Percentiles rank a stretch among this genome's conserved stretches.
Evolutionary conservation across 2,113 vertebrate species (phyloP).

Genomic region (Microcebus ravelobensis): DNA sequence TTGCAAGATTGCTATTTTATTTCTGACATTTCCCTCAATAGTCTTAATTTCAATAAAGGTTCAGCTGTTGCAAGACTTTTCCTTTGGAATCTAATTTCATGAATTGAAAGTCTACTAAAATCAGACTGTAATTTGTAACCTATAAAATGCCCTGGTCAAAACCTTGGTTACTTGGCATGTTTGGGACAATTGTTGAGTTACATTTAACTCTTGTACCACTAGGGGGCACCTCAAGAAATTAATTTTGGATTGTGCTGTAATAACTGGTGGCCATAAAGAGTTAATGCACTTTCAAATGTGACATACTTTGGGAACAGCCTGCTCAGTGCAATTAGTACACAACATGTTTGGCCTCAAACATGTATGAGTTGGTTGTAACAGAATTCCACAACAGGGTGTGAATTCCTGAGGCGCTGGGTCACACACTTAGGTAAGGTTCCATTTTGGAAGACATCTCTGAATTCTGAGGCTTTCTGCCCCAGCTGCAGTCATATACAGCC

Average conservation of each 20-base stretch:
- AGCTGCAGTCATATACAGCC: not conserved
- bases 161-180: not conserved
- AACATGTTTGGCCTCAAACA: not conserved
- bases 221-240: constrained; percentile 69
- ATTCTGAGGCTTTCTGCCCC: constrained; percentile 24
- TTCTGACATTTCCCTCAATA: constrained; percentile 9
- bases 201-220: constrained; percentile 58
- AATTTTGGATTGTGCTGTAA: constrained; percentile 1
- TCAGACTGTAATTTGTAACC: not conserved
- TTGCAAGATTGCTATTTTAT: not conserved
- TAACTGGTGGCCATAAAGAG: constrained; percentile 4
- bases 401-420: constrained; percentile 32
- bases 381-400: constrained; percentile 38
- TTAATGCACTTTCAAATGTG: constrained; percentile 25
- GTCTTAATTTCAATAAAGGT: not conserved
- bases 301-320: not conserved
- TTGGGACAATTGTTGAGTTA: not conserved
- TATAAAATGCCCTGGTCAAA: not conserved
- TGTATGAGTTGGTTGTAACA: not conserved
- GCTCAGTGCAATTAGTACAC: not conserved
- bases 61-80: not conserved
- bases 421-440: constrained; percentile 38
- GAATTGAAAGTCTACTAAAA: not conserved
- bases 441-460: constrained; percentile 39
- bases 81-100: not conserved